Base-by-base conservation (phyloP, 1,140 invertebrate genomes). In the Mycetomoellerius zeteki region DNA sequence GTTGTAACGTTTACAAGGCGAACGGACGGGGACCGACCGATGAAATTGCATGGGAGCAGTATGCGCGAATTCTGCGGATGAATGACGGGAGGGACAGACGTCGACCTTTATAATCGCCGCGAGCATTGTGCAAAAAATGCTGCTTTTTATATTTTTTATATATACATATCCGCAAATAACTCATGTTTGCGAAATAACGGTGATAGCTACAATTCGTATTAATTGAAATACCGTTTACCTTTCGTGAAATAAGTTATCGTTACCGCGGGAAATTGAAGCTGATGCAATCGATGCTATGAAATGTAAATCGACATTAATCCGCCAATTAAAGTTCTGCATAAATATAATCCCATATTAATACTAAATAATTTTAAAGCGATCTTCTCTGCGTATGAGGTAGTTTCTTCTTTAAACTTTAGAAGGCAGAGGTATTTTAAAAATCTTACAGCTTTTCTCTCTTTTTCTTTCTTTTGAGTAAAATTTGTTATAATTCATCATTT, bases 161-260 rank as follows among this genome's bases (percentile, higher is more conserved):
- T 33, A 7, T 10, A 43, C 21, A 7, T 3, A 19, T 64, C 7
- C 12, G 19, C 33, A 14, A 54, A 75, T 69, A 27, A 69, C 47
- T 37, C 24, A n/a, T 16, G 24, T 16, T 21, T 27, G 62, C 14
- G 33, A 69, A 69, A 54, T 8, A 33, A 80, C 43, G 6, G 12
- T 30, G 3, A 37, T 0, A n/a, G 21, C 5, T 56, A 12, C 62
- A 24, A 33, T 6, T 65, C 27, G 47, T 37, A 69, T 81, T 69
- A 81, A 81, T 56, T 81, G 47, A 81, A 81, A 71, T 54, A 50
- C 71, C 77, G 24, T 62, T 77, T 30, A 69, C 27, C 33, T 7
- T 71, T 27, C 47, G 21, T 37, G 33, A 37, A 37, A 37, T 37
- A 37, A 37, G 33, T 19, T 47, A 24, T 27, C 8, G 56, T 77